Base-by-base conservation (phyloP, 2,797 vertebrate species). In the Morelia viridis region DNA sequence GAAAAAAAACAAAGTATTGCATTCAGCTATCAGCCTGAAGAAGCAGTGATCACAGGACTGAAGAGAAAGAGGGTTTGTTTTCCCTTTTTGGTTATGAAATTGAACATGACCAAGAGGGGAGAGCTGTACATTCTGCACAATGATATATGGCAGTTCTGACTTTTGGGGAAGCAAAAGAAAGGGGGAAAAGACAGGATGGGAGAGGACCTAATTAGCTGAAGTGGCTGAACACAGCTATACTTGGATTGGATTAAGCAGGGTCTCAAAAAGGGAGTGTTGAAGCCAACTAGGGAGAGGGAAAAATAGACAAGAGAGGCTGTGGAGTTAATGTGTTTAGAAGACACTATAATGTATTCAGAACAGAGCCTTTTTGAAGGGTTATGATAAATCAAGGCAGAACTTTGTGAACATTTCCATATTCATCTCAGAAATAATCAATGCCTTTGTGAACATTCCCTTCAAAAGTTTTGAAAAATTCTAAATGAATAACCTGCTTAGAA, bases 61-160 rank as follows among this genome's bases (percentile, higher is more conserved):
- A 84, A 93, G 87, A 96, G 93, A 97, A 96, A 96, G 94, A 92
- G 56, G 93, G 64, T 94, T 97, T 96, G 94, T 96, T 71, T 94
- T 96, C 93, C 68, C 83, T 91, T 94, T 96, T 65, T 41, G 92
- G 94, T 93, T 41, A 88, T 71, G 94, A 92, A 91, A 93, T 93
- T 96, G 94, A 94, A 88, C 93, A 92, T 87, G 92, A 91, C 94
- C 95, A 96, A 95, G 96, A 96, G 94, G 92, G 94, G 94, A 95
- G 95, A 96, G 89, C 93, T 95, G 95, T 96, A 95, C 95, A 96
- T 96, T 97, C 96, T 95, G 96, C 26, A 0, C 0, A 93, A 92
- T 94, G 92, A 94, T 91, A 89, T 13, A 1, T 92, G 93, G 94
- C 95, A 94, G 95, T 95, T 89, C 0, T 41, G 95, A 94, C 94